These are phyloP conservation scores for Azemiops feae DNA, from an alignment of 2,113 vertebrate species.

Conservation along the genomic window DNA sequence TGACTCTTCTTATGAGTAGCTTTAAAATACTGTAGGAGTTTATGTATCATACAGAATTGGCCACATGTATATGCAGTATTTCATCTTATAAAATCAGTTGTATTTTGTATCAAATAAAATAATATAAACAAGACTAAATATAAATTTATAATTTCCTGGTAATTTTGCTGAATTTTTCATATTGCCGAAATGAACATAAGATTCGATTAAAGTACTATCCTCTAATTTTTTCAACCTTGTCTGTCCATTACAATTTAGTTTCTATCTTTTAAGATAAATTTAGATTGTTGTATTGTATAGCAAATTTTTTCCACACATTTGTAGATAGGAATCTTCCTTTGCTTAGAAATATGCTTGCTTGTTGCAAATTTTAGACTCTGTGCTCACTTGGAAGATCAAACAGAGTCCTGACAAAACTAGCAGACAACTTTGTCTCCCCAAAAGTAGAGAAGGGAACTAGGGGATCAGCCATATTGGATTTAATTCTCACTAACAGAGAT, in stretches of 20 bases:
- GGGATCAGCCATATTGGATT: too few species aligned
- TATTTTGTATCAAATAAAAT: background rate
- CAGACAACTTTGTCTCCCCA: too few species aligned
- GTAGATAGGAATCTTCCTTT: constrained; percentile 32
- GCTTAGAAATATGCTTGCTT: constrained; percentile 33
- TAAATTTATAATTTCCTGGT: background rate
- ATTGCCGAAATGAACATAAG: background rate
- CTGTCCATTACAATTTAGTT: constrained; percentile 21
- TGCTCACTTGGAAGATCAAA: background rate
- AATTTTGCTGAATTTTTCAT: background rate
- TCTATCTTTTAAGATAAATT: constrained; percentile 26
- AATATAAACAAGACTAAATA: background rate
- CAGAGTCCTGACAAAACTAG: too few species aligned
- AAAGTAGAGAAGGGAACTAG: too few species aligned
- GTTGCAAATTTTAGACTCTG: background rate
- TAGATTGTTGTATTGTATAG: constrained; percentile 32
- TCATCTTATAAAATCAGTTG: background rate
- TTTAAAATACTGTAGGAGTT: background rate
- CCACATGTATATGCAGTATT: background rate
- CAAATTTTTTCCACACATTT: background rate
- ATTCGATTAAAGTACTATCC: background rate
- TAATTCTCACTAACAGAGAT: too few species aligned
- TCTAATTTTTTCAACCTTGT: background rate
- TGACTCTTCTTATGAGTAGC: background rate
- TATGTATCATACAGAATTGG: background rate